These are phyloP conservation scores for Aphelenchoides avenae DNA, from an alignment of 1,140 invertebrate species.

Conservation along the genomic window DNA sequence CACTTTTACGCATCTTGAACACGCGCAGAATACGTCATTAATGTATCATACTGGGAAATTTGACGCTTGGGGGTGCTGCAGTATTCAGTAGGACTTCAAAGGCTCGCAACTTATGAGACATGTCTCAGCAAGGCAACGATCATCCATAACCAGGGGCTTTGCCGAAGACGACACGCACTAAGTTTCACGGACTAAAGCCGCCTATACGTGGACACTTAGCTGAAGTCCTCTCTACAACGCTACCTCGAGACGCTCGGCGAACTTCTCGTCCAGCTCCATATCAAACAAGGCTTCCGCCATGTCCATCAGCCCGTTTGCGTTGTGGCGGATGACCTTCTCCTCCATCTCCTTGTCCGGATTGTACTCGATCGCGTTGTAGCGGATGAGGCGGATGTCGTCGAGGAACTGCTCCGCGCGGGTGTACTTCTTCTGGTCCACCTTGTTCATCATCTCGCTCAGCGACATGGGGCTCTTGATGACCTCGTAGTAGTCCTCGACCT, in stretches of 20 bases:
- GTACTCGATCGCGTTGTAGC: constrained; percentile 82
- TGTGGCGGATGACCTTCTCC: constrained; percentile 68
- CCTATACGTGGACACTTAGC: too few relatives aligned
- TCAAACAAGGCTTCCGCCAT: constrained; percentile 81
- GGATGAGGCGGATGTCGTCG: constrained; percentile 78
- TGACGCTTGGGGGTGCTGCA: neutral
- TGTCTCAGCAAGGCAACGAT: too few relatives aligned
- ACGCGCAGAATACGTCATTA: too few relatives aligned
- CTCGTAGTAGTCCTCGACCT: constrained; percentile 82
- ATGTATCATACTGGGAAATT: too few relatives aligned
- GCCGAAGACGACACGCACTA: neutral
- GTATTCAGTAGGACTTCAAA: neutral
- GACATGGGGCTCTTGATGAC: constrained; percentile 85
- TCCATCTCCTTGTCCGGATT: constrained; percentile 73
- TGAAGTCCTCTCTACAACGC: neutral
- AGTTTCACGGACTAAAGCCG: too few relatives aligned
- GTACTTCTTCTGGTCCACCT: constrained; percentile 81
- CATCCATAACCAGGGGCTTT: constrained; percentile 4
- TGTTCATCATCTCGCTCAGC: constrained; percentile 86
- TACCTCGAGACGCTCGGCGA: constrained; percentile 63
- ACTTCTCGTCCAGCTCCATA: constrained; percentile 81
- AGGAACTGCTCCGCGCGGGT: constrained; percentile 80
- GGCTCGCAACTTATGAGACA: too few relatives aligned
- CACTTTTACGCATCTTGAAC: too few relatives aligned
- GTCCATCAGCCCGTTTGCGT: constrained; percentile 79